Base-by-base conservation (phyloP, 2,113 vertebrate genomes). In the Crypturellus undulatus region DNA sequence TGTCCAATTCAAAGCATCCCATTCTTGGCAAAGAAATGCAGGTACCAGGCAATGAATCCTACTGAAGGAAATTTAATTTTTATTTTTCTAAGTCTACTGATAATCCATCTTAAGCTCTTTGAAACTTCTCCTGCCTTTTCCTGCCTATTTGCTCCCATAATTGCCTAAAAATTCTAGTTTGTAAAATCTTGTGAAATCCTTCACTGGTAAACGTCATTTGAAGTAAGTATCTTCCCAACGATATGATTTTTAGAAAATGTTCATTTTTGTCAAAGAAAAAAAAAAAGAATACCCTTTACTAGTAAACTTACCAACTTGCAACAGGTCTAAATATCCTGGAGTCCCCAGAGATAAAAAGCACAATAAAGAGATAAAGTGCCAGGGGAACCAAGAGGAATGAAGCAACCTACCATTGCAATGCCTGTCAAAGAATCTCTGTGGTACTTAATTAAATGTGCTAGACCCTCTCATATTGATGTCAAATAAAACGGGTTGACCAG, bases 111-210 rank as follows among this genome's bases (percentile, higher is more conserved):
- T 24, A 69, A 85, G 6, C 0, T 49, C 21, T 70, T 52, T 69
- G 43, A 21, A 49, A 19, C 20, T 49, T 49, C 19, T 47, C 45
- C 45, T 47, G 47, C 20, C 47, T 10, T 43, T 28, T 70, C 25
- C 21, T 36, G n/a, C 40, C 21, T 58, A 14, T 63, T 49, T 25
- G 2, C 0, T 6, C 3, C 0, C 10, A 38, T 38, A 38, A 38
- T 38, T 38, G 49, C 47, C 56, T 7, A 87, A 70, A 89, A 87
- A 47, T n/a, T 71, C 26, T 52, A 11, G 1, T 60, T 9, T 36
- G 34, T 15, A 43, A 43, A 43, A 88, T 54, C 13, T 69, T 73
- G 60, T 7, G 22, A 91, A 94, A 84, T 70, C 6, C 30, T 62
- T 67, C 56, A 59, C 8, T 75, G 15, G 10, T 77, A 6, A 72